Evolutionary conservation across 2,797 vertebrate species (phyloP), one percentile per base, ranked within the genome.

Genomic region (Allobates femoralis): DNA sequence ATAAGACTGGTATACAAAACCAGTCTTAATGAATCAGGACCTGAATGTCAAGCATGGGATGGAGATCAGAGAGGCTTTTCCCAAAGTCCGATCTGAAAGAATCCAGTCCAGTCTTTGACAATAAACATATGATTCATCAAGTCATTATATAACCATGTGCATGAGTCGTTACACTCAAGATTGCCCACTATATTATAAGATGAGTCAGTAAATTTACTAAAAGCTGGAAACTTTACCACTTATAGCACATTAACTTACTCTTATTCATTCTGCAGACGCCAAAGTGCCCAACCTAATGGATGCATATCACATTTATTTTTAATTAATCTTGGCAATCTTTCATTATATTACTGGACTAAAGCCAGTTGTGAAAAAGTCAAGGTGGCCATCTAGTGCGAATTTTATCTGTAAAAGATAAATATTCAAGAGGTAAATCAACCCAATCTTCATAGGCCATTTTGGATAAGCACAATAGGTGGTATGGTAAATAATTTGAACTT

Each of bases 261-360:
- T 53, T 28, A 55, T 51, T 76, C 26, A 46, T 50, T 7, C 37
- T 74, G 23, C 5, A 46, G 71, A 74, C 5, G 41, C 41, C 41
- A 74, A 74, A 74, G 37, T 50, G 46, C 41, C 71, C 50, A 46
- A 74, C 71, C 23, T 74, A 74, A 74, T 74, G 71, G 71, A 74
- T 74, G 71, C 41, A 50, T 74, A 74, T 74, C 71, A 76, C 51
- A 76, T 76, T 76, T 76, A 76, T 76, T 53, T 76, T 76, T 55
- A 28, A 76, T 76, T 76, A 53, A 55, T 55, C 74, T 76, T 76
- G 74, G 51, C 74, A 76, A 55, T 55, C 51, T 76, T 55, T 76
- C 41, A 75, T 51, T 75, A 75, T 28, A 76, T 3, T 7, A 53
- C 26, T 76, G 50, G n/a, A 76, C 26, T 76, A 11, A 53, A 76